phyloP scores from a whole-genome alignment of 2,797 vertebrate species.

The Esox masquinongy region DNA sequence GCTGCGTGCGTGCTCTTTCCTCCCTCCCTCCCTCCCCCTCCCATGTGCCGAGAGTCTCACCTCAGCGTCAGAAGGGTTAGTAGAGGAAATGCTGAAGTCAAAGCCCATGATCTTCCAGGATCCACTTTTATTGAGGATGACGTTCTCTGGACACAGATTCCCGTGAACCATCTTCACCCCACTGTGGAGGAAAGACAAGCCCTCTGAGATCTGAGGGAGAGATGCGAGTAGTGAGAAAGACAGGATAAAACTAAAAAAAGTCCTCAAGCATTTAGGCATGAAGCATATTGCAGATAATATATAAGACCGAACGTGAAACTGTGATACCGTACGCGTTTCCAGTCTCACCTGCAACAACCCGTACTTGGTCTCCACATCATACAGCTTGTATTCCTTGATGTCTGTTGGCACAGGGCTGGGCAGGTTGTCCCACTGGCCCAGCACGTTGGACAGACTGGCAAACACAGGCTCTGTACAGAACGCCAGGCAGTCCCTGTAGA shows the following conservation, averaged over 20 bases:
- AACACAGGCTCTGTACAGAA: conserved; percentile 93
- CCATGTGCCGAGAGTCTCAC: conserved; percentile 61
- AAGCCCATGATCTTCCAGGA: conserved; percentile 99
- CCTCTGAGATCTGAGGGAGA: conserved; percentile 87
- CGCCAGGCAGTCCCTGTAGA: conserved; percentile 12
- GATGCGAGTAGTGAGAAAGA: not conserved
- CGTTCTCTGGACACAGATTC: conserved; percentile 91
- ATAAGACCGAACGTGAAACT: not conserved
- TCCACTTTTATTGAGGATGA: conserved; percentile 97
- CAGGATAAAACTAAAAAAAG: not conserved
- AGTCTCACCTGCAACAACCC: conserved; percentile 91
- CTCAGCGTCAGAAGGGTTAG: conserved; percentile 92
- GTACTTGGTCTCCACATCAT: conserved; percentile 96
- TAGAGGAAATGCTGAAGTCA: conserved; percentile 93
- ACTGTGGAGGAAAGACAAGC: conserved; percentile 93
- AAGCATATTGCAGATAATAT: not conserved
- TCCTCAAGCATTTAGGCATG: not conserved
- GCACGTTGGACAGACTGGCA: conserved; percentile 94
- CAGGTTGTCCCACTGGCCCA: conserved; percentile 95
- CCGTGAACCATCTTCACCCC: conserved; percentile 99
- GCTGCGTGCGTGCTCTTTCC: too few relatives aligned
- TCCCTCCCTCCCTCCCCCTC: not conserved
- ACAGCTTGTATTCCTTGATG: conserved; percentile 96
- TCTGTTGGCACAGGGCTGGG: conserved; percentile 89
- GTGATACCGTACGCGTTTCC: not conserved